These are phyloP conservation scores for Anaspis maculata DNA, from an alignment of 2,888 invertebrate species.

Conservation along the genomic window DNA sequence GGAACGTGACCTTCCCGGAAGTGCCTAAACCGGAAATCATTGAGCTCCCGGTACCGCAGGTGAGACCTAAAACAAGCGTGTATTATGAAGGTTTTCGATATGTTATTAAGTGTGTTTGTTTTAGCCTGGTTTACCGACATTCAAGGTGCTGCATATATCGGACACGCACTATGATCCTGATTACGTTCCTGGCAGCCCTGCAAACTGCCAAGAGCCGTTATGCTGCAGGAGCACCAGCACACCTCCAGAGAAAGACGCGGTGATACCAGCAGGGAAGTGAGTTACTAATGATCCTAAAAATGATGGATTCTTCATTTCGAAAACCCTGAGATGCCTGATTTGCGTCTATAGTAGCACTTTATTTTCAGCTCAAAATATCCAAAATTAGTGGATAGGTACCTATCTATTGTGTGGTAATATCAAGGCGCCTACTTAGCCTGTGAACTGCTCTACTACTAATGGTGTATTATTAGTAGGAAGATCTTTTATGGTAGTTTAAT, in stretches of 20 bases:
- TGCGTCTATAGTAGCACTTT: no score
- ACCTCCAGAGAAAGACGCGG: conserved; percentile 56
- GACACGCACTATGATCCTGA: conserved; percentile 94
- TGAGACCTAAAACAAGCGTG: no score
- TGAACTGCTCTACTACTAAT: no score
- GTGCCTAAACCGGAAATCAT: conserved; percentile 64
- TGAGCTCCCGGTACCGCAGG: conserved; percentile 55
- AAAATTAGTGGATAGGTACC: no score
- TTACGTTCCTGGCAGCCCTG: conserved; percentile 80
- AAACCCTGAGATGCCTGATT: no score
- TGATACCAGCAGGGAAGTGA: conserved; percentile 62
- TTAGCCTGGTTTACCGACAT: conserved; percentile 60
- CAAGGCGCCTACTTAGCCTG: no score
- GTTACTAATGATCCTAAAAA: conserved; percentile 8
- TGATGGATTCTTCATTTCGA: conserved; percentile 2
- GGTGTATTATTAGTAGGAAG: no score
- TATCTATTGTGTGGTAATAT: no score
- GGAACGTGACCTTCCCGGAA: conserved; percentile 79
- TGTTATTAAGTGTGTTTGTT: conserved; percentile 7
- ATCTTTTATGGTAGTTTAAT: no score
- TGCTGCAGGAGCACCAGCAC: conserved; percentile 84
- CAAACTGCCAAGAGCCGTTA: conserved; percentile 88
- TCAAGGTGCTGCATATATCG: conserved; percentile 91
- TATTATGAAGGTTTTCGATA: not conserved
- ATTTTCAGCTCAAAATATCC: no score